These are phyloP conservation scores for Latrodectus hesperus DNA, from an alignment of 2,888 invertebrate genomes.

Conservation along the genomic window DNA sequence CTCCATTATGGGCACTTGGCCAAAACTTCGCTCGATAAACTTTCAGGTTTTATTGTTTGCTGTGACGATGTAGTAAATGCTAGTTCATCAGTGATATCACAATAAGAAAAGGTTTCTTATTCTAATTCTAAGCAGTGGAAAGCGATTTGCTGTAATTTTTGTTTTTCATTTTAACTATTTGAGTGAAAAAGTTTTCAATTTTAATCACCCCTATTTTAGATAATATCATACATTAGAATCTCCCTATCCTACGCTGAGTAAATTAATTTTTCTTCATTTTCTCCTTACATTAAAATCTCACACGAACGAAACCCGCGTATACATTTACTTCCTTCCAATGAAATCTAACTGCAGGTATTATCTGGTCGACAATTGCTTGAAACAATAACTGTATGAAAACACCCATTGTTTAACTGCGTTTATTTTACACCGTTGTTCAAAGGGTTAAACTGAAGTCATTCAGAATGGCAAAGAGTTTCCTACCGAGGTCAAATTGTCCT, in stretches of 20 bases:
- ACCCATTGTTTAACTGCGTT: not conserved
- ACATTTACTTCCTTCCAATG: not conserved
- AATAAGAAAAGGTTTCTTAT: not conserved
- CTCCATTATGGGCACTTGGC: slow-evolving; percentile 41
- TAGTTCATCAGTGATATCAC: not conserved
- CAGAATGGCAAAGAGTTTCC: not conserved
- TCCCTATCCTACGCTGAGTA: too few relatives aligned
- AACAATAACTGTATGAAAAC: not conserved
- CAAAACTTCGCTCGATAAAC: slow-evolving; percentile 21
- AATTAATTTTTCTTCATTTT: too few relatives aligned
- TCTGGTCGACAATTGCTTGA: not conserved
- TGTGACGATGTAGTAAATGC: not conserved
- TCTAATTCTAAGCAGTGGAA: too few relatives aligned
- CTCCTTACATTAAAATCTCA: too few relatives aligned
- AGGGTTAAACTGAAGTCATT: slow-evolving; percentile 27
- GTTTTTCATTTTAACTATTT: too few relatives aligned
- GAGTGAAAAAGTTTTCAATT: too few relatives aligned
- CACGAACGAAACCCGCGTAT: not conserved
- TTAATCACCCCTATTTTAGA: too few relatives aligned
- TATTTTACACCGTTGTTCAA: slow-evolving; percentile 8
- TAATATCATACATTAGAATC: too few relatives aligned
- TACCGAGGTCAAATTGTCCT: slow-evolving; percentile 28
- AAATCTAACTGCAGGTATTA: not conserved
- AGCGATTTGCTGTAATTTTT: too few relatives aligned
- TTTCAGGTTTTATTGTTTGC: slow-evolving; percentile 26